Conservation (phyloP, 2,113 vertebrate species). For the Sardina pilchardus region DNA sequence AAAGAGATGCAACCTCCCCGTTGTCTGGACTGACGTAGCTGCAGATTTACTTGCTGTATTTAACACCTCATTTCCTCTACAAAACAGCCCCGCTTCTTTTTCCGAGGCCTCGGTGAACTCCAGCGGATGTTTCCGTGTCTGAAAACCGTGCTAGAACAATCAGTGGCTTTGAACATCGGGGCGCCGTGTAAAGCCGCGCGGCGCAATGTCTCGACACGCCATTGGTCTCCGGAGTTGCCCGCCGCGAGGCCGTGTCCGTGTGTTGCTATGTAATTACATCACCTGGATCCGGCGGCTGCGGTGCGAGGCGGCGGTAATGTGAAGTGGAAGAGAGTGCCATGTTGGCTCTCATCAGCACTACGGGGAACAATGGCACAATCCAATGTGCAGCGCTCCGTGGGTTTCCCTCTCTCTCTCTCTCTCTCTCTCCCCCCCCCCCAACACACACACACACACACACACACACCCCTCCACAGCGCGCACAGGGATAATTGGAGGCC, state of each 20-base stretch:
- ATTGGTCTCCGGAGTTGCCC: slow-evolving; percentile 9
- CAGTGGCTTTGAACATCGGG: neutral
- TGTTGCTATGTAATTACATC: slow-evolving; percentile 13
- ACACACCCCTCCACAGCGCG: neutral
- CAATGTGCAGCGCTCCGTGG: neutral
- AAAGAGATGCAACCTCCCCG: neutral
- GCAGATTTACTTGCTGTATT: neutral
- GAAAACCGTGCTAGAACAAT: neutral
- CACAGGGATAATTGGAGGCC: slow-evolving; percentile 85
- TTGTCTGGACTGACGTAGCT: slow-evolving; percentile 11
- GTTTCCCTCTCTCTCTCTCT: neutral
- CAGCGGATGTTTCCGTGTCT: neutral
- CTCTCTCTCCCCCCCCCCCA: neutral
- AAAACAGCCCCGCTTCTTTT: neutral
- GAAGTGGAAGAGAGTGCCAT: neutral
- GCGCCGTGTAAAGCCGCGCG: neutral
- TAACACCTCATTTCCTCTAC: neutral
- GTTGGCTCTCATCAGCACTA: neutral
- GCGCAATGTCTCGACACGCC: neutral
- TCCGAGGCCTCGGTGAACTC: neutral
- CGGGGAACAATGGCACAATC: neutral
- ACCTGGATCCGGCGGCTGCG: neutral
- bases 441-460: neutral
- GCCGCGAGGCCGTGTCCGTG: neutral
- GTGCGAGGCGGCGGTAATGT: neutral